These are phyloP conservation scores for Prinia subflava DNA, from an alignment of 2,113 vertebrate genomes.

Conservation along the genomic window DNA sequence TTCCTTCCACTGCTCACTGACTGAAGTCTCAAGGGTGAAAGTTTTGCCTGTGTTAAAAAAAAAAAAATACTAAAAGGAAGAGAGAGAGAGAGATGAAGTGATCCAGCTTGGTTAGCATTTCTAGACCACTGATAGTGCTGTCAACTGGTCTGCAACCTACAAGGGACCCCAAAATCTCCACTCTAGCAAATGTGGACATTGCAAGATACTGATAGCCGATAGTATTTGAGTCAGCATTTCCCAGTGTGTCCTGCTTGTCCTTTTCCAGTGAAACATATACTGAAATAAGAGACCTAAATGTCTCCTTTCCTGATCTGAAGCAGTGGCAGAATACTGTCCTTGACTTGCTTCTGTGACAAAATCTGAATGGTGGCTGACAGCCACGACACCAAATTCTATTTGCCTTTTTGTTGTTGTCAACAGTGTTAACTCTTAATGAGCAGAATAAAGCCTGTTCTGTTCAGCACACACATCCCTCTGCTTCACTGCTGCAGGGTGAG, in stretches of 20 bases:
- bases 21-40: neutral
- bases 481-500: neutral
- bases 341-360: neutral
- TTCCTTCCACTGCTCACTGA: neutral
- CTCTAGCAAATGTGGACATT: fast-evolving
- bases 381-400: neutral
- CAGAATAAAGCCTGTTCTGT: neutral
- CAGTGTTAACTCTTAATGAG: neutral
- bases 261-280: neutral
- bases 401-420: neutral
- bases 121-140: neutral
- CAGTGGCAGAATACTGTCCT: neutral
- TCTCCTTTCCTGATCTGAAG: neutral
- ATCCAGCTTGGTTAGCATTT: neutral
- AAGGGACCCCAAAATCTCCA: neutral
- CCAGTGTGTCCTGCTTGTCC: neutral
- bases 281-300: neutral
- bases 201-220: neutral
- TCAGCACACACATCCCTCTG: fast-evolving
- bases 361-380: neutral
- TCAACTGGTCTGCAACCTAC: neutral
- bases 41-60: neutral
- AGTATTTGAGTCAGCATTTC: neutral
- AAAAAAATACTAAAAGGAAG: fast-evolving
- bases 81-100: neutral